Percentiles rank a stretch among this genome's conserved stretches.
phyloP scores from a whole-genome alignment of 2,113 vertebrate species.

The Mellivora capensis region DNA sequence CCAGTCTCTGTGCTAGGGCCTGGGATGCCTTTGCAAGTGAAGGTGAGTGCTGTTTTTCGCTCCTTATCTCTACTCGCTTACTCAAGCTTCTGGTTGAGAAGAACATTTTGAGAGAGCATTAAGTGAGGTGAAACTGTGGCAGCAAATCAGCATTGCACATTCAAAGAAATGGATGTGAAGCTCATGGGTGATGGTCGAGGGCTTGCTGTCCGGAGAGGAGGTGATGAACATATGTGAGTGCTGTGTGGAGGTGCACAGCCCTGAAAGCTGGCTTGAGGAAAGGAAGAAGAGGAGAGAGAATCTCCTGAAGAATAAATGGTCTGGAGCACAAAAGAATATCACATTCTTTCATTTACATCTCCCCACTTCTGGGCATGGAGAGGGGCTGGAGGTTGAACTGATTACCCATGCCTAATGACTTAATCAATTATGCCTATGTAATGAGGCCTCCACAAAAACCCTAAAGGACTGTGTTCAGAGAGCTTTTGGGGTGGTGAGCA shows the following conservation, averaged over 20 bases:
- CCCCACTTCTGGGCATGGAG: background rate
- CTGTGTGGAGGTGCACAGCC: background rate
- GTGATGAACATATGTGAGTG: background rate
- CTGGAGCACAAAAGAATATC: background rate
- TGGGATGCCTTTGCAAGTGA: background rate
- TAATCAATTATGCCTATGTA: background rate
- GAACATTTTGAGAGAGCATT: background rate
- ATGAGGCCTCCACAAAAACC: background rate
- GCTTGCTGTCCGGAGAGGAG: background rate
- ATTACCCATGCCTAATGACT: background rate
- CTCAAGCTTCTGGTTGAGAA: background rate
- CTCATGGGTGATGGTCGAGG: no score
- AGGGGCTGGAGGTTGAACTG: background rate
- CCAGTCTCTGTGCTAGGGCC: background rate
- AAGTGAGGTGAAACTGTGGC: background rate
- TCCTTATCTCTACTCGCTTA: background rate
- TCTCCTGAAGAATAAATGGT: background rate
- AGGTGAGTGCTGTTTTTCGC: background rate
- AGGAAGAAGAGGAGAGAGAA: background rate
- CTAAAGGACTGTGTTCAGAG: background rate
- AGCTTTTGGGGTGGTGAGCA: background rate
- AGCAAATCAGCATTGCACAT: background rate
- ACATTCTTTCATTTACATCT: background rate
- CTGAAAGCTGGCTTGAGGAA: background rate
- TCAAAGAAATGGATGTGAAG: background rate